These are phyloP conservation scores for Dysmachus trigonus DNA, from an alignment of 2,888 invertebrate genomes.

Conservation along the genomic window DNA sequence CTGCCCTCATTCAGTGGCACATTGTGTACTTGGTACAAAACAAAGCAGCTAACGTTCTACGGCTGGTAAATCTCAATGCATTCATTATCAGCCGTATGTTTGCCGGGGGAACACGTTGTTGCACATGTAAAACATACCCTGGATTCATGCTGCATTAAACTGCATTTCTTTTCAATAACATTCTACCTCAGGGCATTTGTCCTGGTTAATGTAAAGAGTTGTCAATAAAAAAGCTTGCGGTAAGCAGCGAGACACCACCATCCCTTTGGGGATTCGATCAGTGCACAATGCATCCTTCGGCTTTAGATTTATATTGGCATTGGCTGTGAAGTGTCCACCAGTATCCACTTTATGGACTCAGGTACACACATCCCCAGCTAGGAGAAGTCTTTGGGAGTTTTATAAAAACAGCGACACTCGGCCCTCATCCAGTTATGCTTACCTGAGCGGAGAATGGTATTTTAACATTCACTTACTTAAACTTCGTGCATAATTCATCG, in stretches of 20 bases:
- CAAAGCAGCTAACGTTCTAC: neutral
- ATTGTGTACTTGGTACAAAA: neutral
- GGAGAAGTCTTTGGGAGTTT: neutral
- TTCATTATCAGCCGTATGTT: neutral
- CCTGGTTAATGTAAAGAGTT: neutral
- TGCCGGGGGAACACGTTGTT: neutral
- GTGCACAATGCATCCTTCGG: neutral
- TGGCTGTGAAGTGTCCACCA: neutral
- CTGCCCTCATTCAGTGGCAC: neutral
- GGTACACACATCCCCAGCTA: neutral
- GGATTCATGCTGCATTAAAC: neutral
- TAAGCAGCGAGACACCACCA: neutral
- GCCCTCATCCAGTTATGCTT: neutral
- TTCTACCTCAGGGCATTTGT: neutral
- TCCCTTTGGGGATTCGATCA: neutral
- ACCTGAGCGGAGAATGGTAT: constrained; percentile 28
- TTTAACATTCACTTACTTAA: constrained; percentile 48
- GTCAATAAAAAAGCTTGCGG: neutral
- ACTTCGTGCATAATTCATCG: constrained; percentile 47
- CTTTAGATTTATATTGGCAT: neutral
- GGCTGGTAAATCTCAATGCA: neutral
- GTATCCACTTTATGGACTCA: neutral
- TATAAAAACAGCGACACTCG: neutral
- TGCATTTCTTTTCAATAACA: neutral
- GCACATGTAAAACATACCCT: neutral